Evolutionary conservation across 2,888 invertebrate genomes (phyloP).

Genomic region (Minunthozetes semirufus): DNA sequence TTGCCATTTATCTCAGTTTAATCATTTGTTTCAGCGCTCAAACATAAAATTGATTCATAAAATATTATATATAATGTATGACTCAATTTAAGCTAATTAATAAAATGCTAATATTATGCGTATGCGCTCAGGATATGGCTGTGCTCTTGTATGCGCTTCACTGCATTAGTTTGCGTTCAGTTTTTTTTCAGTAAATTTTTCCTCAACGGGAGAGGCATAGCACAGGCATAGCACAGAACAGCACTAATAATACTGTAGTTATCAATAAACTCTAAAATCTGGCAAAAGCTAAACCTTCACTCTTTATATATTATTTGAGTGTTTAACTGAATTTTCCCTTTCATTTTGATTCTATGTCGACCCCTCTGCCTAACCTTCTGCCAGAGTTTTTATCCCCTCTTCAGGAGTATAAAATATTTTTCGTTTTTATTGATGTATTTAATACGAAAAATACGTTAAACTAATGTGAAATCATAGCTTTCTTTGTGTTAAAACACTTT

Average conservation of each 20-base stretch:
- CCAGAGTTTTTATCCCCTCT: background rate
- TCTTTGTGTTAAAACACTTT: background rate
- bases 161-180: background rate
- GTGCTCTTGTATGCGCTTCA: background rate
- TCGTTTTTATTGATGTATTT: background rate
- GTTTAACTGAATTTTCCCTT: background rate
- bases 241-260: background rate
- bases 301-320: background rate
- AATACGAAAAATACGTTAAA: background rate
- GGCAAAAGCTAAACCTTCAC: background rate
- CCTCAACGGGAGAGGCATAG: background rate
- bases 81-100: slow-evolving; percentile 26
- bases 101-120: slow-evolving; percentile 23
- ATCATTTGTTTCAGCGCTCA: slow-evolving; percentile 5
- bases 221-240: background rate
- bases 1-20: background rate
- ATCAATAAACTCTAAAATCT: slow-evolving; percentile 6
- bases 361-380: background rate
- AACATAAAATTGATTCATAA: slow-evolving; percentile 10
- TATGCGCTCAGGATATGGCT: background rate
- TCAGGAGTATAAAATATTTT: too few species aligned
- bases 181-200: background rate
- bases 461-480: slow-evolving; percentile 5
- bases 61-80: slow-evolving; percentile 5
- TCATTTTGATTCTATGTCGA: background rate